phyloP scores from a whole-genome alignment of 2,797 vertebrate genomes.

The Craterocephalus amniculus region DNA sequence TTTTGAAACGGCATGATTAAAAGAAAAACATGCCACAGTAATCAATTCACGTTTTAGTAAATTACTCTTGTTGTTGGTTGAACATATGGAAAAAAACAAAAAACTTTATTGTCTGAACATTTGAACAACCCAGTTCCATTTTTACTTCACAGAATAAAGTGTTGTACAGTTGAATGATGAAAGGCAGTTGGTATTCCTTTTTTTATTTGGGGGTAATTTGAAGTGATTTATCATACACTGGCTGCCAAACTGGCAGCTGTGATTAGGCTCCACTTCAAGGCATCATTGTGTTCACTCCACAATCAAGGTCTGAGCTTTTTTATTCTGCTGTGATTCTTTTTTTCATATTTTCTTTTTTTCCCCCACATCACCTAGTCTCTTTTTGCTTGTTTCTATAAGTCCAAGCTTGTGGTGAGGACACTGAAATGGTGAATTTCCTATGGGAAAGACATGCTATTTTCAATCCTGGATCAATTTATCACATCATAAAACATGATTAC shows the following conservation, averaged over 20 bases:
- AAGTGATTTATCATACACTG: conserved; percentile 64
- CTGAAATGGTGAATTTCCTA: conserved; percentile 36
- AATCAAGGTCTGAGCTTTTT: conserved; percentile 66
- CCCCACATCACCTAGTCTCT: conserved; percentile 12
- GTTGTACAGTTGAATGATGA: conserved; percentile 43
- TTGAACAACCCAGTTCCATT: conserved; percentile 35
- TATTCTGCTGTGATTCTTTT: conserved; percentile 21
- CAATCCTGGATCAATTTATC: conserved; percentile 49
- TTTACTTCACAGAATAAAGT: conserved; percentile 44
- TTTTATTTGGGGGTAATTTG: conserved; percentile 51
- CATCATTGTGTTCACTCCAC: conserved; percentile 57
- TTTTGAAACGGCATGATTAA: not conserved
- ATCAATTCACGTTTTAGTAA: conserved; percentile 20
- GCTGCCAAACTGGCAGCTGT: conserved; percentile 53
- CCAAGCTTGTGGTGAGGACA: conserved; percentile 30
- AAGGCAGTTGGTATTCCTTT: conserved; percentile 54
- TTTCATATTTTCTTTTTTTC: not conserved
- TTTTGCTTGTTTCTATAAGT: conserved; percentile 59
- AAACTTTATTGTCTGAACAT: conserved; percentile 42
- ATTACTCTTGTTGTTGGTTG: not conserved
- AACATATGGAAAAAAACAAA: conserved; percentile 1
- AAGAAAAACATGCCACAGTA: not conserved
- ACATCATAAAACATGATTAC: conserved; percentile 66
- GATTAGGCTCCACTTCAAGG: conserved; percentile 69
- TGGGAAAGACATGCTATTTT: conserved; percentile 16